Evolutionary conservation across 2,113 vertebrate genomes (phyloP).

Genomic region (Forbesichthys papilliferus): DNA sequence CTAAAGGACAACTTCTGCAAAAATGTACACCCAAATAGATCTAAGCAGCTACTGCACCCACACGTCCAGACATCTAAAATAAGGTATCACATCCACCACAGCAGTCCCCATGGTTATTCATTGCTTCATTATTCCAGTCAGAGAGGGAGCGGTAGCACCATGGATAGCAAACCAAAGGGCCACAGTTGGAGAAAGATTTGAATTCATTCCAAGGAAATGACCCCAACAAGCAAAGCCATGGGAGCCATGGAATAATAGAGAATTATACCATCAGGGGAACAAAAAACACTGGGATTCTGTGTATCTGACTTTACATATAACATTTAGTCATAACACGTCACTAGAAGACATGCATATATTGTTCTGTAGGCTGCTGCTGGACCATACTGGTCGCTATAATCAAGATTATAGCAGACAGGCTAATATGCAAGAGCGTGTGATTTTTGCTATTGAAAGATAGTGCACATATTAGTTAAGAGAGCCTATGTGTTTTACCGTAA

Average conservation of each 20-base stretch:
- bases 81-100: slow-evolving; percentile 37
- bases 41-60: slow-evolving; percentile 33
- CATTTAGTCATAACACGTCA: slow-evolving; percentile 1
- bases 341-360: neutral
- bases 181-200: slow-evolving; percentile 33
- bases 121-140: slow-evolving; percentile 40
- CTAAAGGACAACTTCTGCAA: slow-evolving; percentile 20
- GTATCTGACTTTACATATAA: slow-evolving; percentile 2
- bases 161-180: slow-evolving; percentile 46
- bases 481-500: slow-evolving; percentile 82
- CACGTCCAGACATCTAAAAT: slow-evolving; percentile 34
- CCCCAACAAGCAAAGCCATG: slow-evolving; percentile 21
- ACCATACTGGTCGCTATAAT: neutral
- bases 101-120: slow-evolving; percentile 49
- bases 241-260: neutral
- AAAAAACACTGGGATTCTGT: slow-evolving; percentile 1
- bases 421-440: neutral
- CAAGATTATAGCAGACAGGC: neutral
- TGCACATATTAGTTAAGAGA: slow-evolving; percentile 22
- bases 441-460: neutral
- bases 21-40: slow-evolving; percentile 48
- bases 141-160: slow-evolving; percentile 21
- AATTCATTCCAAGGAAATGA: slow-evolving; percentile 42
- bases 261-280: slow-evolving; percentile 12
- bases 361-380: neutral